A percentile compares a stretch with the other conserved stretches of the same genome.
Evolutionary conservation across 2,797 vertebrate species (phyloP).

Genomic region (Alfaro cultratus): DNA sequence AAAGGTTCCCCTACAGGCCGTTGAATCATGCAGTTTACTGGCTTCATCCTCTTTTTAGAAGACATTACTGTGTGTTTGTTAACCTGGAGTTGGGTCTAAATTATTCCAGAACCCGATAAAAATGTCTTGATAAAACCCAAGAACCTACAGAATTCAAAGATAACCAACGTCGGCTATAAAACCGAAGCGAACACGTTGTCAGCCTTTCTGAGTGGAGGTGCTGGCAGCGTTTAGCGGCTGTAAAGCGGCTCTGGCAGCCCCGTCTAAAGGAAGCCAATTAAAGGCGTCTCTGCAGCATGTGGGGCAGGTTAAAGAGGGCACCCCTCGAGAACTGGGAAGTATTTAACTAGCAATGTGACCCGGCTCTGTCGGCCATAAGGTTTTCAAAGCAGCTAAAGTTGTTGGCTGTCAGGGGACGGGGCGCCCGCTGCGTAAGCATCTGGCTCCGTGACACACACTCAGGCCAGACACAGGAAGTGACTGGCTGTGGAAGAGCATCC

Average conservation of each 20-base stretch:
- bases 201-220: background rate
- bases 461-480: conserved; percentile 18
- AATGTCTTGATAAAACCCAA: background rate
- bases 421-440: conserved; percentile 60
- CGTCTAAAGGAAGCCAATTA: conserved; percentile 56
- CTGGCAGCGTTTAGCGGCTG: conserved; percentile 22
- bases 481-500: conserved; percentile 30
- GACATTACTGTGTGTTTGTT: background rate
- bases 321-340: conserved; percentile 58
- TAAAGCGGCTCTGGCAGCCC: conserved; percentile 5
- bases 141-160: conserved; percentile 1
- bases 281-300: conserved; percentile 44
- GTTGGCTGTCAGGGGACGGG: conserved; percentile 66
- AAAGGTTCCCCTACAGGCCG: background rate
- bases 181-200: background rate
- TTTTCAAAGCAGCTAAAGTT: conserved; percentile 55
- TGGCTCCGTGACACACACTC: conserved; percentile 46
- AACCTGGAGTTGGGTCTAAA: background rate
- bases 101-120: background rate
- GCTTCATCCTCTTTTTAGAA: background rate
- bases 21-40: background rate
- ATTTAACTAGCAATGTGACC: conserved; percentile 78
- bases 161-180: background rate
- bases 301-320: conserved; percentile 40
- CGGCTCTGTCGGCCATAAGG: conserved; percentile 68